Base-by-base conservation (phyloP, 2,888 invertebrate genomes). In the Pediacus dermestoides region DNA sequence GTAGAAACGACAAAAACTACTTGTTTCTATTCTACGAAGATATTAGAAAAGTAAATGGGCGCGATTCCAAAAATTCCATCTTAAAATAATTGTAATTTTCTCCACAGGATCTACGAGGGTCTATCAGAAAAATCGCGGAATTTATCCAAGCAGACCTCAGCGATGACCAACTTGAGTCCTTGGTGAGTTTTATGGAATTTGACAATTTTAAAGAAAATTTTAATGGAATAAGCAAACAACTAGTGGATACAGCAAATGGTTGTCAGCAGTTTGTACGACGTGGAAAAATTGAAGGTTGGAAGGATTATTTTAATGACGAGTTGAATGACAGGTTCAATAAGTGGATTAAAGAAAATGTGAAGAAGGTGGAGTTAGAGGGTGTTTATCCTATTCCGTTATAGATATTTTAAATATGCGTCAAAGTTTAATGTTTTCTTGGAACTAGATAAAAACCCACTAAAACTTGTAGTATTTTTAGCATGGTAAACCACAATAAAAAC, bases 1-100 rank as follows among this genome's bases (percentile, higher is more conserved):
- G 75, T 32, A 72, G 78, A 41, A 55, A 82, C 39, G 69, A 82
- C 44, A 70, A 78, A 1, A 84, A 85, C 60, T 68, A 87, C 47
- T 63, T 86, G 3, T 85, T 85, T 52, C 65, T 88, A 28, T 82
- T 82, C 59, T 88, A 86, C 53, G 88, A 88, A 66, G 83, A 86
- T 50, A 75, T 86, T 61, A 74, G 78, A 25, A 72, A 72, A 63
- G 82, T n/a, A n/a, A n/a, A n/a, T n/a, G n/a, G n/a, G n/a, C n/a
- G n/a, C n/a, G n/a, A n/a, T n/a, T n/a, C n/a, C n/a, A n/a, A n/a
- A n/a, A n/a, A 18, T 6, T 6, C 4, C 18, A 6, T 6, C 18
- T 6, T n/a, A n/a, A n/a, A n/a, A n/a, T 25, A 25, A 25, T 4
- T 10, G 4, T 25, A 25, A 25, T 25, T 10, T 25, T 63, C 66